Evolutionary conservation across 30 jellyfish, hydroid and myxozoan species (phyloP).

Genomic region (Sanderia malayensis): DNA sequence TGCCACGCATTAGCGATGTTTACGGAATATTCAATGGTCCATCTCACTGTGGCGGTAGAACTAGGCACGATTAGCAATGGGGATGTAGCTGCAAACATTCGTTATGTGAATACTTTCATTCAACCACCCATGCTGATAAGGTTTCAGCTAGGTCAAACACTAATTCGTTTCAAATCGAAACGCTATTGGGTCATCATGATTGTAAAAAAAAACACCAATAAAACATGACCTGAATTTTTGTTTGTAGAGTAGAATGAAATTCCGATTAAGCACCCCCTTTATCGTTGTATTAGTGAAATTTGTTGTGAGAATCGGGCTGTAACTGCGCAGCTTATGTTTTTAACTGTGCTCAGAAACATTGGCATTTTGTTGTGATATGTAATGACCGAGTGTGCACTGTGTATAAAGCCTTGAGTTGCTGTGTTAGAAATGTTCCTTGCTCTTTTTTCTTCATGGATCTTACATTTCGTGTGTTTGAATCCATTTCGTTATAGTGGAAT

Average conservation of each 20-base stretch:
- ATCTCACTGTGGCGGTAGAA: too few relatives aligned
- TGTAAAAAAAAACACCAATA: slow-evolving; percentile 2
- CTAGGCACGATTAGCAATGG: too few relatives aligned
- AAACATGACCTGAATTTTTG: slow-evolving; percentile 38
- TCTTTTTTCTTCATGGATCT: too few relatives aligned
- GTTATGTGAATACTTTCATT: background rate
- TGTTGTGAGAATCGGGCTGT: slow-evolving; percentile 38
- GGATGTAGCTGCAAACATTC: too few relatives aligned
- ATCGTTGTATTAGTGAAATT: slow-evolving; percentile 27
- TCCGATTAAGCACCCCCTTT: slow-evolving; percentile 44
- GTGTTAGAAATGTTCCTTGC: too few relatives aligned
- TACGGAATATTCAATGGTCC: background rate
- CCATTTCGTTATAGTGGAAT: background rate
- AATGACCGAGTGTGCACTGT: slow-evolving; percentile 1
- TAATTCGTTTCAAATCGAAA: slow-evolving; percentile 7
- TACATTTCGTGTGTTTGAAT: too few relatives aligned
- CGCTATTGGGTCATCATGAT: slow-evolving; percentile 26
- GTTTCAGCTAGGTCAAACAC: slow-evolving; percentile 9
- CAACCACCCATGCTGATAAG: slow-evolving; percentile 32
- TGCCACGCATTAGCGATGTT: too few relatives aligned
- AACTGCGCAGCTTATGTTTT: slow-evolving; percentile 43
- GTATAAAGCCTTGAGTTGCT: background rate
- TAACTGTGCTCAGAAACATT: slow-evolving; percentile 27
- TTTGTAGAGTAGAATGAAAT: slow-evolving; percentile 32
- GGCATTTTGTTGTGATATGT: slow-evolving; percentile 26